Base-by-base conservation (phyloP, 2,113 vertebrate species). In the Pardalotus punctatus region DNA sequence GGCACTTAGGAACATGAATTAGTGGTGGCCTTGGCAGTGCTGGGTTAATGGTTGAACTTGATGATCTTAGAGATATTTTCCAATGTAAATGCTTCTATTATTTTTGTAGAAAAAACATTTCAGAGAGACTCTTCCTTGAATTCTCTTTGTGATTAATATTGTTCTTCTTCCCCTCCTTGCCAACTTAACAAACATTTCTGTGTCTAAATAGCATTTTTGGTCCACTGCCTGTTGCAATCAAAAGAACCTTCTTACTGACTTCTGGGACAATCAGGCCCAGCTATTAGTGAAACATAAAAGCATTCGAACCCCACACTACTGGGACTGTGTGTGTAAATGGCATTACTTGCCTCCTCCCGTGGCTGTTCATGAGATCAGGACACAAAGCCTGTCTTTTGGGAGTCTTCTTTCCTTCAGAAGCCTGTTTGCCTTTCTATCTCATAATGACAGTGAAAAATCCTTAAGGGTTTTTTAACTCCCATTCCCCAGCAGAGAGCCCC, bases 371-470 rank as follows among this genome's bases (percentile, higher is more conserved):
- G 94, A 91, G 93, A 96, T 91, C 91, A 87, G 81, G 80, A 94
- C 86, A 94, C 94, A 97, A 94, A 96, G 86, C 61, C 36, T 81
- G 60, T 93, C 93, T 95, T 90, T 88, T 86, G 91, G 91, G 93
- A 96, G 10, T 21, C 10, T 36, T 83, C 91, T 42, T 95, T 94
- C 81, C 95, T 84, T 96, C 73, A 87, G 94, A 95, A 92, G 86
- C 65, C 53, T 74, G 29, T 92, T 95, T 94, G 93, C 73, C 77
- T 93, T 93, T 94, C 91, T 79, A 50, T 91, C 94, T 94, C 70
- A 40, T 94, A 95, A 92, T 81, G 95, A 95, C 73, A 89, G 81
- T 74, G 74, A 97, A 92, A 96, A 96, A 94, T 96, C 94, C 95
- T 90, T 93, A 77, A 94, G 92, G 94, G 87, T 73, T 96, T 96